phyloP scores from a whole-genome alignment of 2,888 invertebrate genomes.

The Agrypnus murinus region DNA sequence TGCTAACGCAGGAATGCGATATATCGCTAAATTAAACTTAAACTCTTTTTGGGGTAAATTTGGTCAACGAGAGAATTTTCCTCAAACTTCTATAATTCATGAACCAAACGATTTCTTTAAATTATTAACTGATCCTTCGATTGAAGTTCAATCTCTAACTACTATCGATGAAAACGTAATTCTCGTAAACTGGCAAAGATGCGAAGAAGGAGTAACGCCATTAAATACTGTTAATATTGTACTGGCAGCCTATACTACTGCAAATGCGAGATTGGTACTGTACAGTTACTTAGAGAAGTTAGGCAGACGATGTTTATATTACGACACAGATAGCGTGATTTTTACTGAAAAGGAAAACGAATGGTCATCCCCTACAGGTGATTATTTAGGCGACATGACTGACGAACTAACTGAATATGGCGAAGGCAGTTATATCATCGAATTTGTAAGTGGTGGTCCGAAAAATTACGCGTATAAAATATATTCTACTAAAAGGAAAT shows the following conservation, averaged over 20 bases:
- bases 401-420: slow-evolving; percentile 60
- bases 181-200: too few relatives aligned
- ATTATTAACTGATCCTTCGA: slow-evolving; percentile 50
- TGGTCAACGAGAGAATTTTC: slow-evolving; percentile 56
- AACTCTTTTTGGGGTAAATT: slow-evolving; percentile 63
- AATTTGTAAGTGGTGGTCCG: too few relatives aligned
- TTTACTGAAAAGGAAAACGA: slow-evolving; percentile 59
- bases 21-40: too few relatives aligned
- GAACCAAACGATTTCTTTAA: slow-evolving; percentile 45
- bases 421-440: slow-evolving; percentile 63
- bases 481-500: slow-evolving; percentile 44
- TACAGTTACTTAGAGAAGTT: slow-evolving; percentile 47
- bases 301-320: slow-evolving; percentile 62
- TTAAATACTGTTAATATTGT: too few relatives aligned
- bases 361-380: slow-evolving; percentile 53
- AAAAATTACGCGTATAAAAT: too few relatives aligned
- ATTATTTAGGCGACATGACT: slow-evolving; percentile 64
- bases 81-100: slow-evolving; percentile 51
- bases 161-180: slow-evolving; percentile 44
- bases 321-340: slow-evolving; percentile 57
- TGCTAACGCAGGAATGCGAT: slow-evolving; percentile 57
- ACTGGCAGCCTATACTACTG: not conserved
- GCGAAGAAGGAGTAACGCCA: not conserved
- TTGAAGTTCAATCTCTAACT: slow-evolving; percentile 48
- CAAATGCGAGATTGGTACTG: not conserved